A percentile compares a stretch with the other conserved stretches of the same genome.
These are phyloP conservation scores for Cotesia vestalis DNA, from an alignment of 1,140 invertebrate genomes.

Conservation along the genomic window DNA sequence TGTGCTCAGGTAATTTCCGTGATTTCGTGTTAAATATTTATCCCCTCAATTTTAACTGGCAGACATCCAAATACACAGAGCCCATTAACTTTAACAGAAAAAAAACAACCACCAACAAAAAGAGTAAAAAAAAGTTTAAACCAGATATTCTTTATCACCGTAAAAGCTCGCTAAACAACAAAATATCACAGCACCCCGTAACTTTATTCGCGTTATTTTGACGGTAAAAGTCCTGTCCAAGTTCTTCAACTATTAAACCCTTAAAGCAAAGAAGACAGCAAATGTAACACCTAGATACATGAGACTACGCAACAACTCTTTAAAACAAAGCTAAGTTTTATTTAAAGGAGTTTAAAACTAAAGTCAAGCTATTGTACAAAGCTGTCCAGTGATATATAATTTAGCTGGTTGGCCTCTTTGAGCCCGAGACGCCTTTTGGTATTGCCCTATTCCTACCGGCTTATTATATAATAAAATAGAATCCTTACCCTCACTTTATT, in stretches of 20 bases:
- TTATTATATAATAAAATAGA: constrained; percentile 30
- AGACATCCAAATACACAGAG: constrained; percentile 1
- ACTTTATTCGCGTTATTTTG: constrained; percentile 2
- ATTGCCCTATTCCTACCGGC: constrained; percentile 46
- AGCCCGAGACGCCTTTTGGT: constrained; percentile 31
- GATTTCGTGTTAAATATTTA: constrained; percentile 18
- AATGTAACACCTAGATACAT: no score
- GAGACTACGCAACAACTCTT: background rate
- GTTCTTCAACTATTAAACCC: background rate
- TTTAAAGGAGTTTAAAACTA: constrained; percentile 22
- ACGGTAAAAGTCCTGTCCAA: background rate
- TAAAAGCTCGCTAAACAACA: background rate
- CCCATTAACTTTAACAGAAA: no score
- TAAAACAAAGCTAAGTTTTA: constrained; percentile 8
- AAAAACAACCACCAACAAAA: background rate
- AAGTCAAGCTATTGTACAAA: constrained; percentile 12
- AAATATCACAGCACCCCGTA: background rate
- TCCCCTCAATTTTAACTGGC: background rate
- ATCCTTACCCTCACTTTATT: constrained; percentile 1
- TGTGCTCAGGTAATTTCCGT: constrained; percentile 15
- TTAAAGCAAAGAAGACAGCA: background rate
- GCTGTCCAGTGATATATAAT: constrained; percentile 48
- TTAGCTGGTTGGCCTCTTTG: constrained; percentile 48
- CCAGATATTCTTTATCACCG: background rate
- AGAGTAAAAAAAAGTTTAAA: background rate